phyloP scores from a whole-genome alignment of 2,113 vertebrate species.

The Dolichallabes microphthalmus region DNA sequence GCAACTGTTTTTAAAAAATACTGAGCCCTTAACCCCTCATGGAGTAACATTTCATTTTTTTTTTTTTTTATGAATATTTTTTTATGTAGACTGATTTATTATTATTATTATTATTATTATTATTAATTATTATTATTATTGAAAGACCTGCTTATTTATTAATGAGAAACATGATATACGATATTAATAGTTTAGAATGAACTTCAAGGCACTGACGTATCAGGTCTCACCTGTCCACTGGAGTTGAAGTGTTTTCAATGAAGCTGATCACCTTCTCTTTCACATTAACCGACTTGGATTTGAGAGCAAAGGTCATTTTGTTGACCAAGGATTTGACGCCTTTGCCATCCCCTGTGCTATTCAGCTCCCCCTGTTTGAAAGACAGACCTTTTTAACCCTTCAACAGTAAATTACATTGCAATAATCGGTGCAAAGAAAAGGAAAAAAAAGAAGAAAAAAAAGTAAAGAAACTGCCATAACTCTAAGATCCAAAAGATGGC shows the following conservation, averaged over 20 bases:
- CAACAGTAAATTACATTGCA: background rate
- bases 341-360: constrained; percentile 84
- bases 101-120: too few relatives aligned
- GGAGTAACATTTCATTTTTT: too few relatives aligned
- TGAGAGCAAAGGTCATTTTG: constrained; percentile 98
- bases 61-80: too few relatives aligned
- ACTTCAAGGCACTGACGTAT: background rate
- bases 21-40: too few relatives aligned
- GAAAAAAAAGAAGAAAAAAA: too few relatives aligned
- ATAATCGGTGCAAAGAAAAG: background rate
- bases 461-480: background rate
- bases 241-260: constrained; percentile 96
- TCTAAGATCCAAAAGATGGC: constrained; percentile 28
- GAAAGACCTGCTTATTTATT: background rate
- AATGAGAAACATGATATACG: background rate
- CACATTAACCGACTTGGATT: constrained; percentile 96
- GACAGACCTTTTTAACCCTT: background rate
- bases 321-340: constrained; percentile 97
- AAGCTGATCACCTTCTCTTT: constrained; percentile 99
- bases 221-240: constrained; percentile 87
- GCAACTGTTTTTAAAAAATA: too few relatives aligned
- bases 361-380: constrained; percentile 81
- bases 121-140: too few relatives aligned
- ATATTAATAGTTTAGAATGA: background rate
- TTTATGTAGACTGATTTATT: too few relatives aligned